These are phyloP conservation scores for Fabriciana adippe DNA, from an alignment of 2,888 invertebrate genomes.

Conservation along the genomic window DNA sequence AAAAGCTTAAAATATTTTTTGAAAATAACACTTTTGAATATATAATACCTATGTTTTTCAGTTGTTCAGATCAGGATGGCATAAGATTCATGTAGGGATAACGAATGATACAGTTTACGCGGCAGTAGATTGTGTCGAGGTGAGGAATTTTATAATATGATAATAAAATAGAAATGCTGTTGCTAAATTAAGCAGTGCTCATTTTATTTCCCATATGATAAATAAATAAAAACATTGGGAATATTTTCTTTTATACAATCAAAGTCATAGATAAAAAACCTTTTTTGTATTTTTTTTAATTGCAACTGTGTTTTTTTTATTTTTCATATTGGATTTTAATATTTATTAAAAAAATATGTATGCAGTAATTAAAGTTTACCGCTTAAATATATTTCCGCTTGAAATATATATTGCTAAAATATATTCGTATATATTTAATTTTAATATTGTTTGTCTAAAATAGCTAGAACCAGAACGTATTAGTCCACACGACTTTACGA, in stretches of 20 bases:
- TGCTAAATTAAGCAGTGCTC: too few species aligned
- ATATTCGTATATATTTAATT: slow-evolving; percentile 8
- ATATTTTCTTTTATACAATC: too few species aligned
- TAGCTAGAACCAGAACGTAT: slow-evolving; percentile 61
- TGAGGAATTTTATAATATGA: slow-evolving; percentile 39
- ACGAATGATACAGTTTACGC: slow-evolving; percentile 60
- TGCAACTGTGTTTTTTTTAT: too few species aligned
- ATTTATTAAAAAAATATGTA: too few species aligned
- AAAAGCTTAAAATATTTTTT: not conserved
- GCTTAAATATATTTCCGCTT: too few species aligned
- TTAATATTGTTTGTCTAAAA: slow-evolving; percentile 30
- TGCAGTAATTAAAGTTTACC: too few species aligned
- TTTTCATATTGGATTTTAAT: too few species aligned
- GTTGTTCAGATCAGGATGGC: slow-evolving; percentile 71
- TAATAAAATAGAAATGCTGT: not conserved
- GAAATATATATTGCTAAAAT: too few species aligned
- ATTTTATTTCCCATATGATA: too few species aligned
- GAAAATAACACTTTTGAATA: not conserved
- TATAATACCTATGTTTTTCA: slow-evolving; percentile 45
- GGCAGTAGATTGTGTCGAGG: slow-evolving; percentile 71
- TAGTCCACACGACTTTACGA: slow-evolving; percentile 53
- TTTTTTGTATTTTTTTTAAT: too few species aligned
- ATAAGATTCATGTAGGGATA: slow-evolving; percentile 66
- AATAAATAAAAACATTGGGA: too few species aligned
- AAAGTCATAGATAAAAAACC: too few species aligned